Conservation (phyloP, 2,888 invertebrate genomes). For the Leptura quadrifasciata region DNA sequence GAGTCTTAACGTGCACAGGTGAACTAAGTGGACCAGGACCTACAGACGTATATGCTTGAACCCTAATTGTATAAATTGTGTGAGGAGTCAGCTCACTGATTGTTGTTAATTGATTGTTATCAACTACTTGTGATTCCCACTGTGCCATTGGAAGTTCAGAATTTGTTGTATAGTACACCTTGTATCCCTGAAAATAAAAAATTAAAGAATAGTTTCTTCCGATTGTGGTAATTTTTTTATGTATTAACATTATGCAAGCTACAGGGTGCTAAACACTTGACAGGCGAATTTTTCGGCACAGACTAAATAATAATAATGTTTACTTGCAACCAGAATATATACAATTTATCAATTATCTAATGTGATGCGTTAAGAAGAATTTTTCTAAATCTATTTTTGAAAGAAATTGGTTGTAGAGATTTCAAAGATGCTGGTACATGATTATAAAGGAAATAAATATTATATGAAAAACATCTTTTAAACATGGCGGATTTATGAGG, state of each 20-base stretch:
- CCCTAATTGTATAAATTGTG: conserved; percentile 95
- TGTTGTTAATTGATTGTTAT: conserved; percentile 93
- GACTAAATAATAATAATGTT: too few species aligned
- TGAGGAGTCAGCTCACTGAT: conserved; percentile 94
- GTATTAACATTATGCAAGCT: background rate
- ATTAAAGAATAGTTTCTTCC: background rate
- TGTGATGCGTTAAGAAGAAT: too few species aligned
- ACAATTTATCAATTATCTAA: too few species aligned
- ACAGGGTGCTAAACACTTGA: too few species aligned
- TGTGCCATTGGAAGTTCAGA: conserved; percentile 90
- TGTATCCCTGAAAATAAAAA: conserved; percentile 86
- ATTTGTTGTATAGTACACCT: conserved; percentile 96
- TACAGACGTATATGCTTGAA: conserved; percentile 94
- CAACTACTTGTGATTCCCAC: conserved; percentile 96
- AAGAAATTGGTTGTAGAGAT: too few species aligned
- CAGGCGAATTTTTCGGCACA: too few species aligned
- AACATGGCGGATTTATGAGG: too few species aligned
- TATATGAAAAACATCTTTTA: too few species aligned
- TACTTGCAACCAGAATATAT: too few species aligned
- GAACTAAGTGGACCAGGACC: conserved; percentile 96
- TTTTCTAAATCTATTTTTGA: too few species aligned
- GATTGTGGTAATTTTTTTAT: background rate
- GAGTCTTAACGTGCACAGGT: conserved; percentile 98
- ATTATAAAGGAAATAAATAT: too few species aligned
- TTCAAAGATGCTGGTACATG: too few species aligned